Evolutionary conservation across 1,140 invertebrate species (phyloP), one percentile per base, ranked within the genome.

Genomic region (Diorhabda carinulata): DNA sequence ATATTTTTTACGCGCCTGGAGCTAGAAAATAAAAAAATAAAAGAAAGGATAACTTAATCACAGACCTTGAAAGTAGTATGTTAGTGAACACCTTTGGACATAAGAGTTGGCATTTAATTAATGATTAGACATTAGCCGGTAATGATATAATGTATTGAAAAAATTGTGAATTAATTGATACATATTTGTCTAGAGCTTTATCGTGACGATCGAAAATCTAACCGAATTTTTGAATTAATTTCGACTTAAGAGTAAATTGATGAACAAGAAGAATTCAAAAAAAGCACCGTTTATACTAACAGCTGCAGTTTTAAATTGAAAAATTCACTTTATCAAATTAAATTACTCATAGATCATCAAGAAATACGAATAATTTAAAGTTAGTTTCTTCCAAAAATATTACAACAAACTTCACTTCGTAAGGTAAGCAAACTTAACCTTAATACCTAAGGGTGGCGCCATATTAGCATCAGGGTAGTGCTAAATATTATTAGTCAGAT

Each of bases 1-100:
- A 52, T 52, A 8, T 52, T 52, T 52, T 52, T 52, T 8, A 52
- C 47, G 47, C n/a, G 47, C 47, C 47, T n/a, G 47, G 2, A 52
- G 47, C 47, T 52, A 52, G 47, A 4, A 52, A 52, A 52, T 8
- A 52, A 52, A 8, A 52, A 52, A 52, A 52, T 6, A 52, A 52
- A 52, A n/a, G 47, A 52, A 8, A 52, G 47, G 47, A 52, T 52
- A 52, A 52, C 47, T 52, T 52, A 52, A 52, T 52, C 47, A 52
- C 47, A 52, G n/a, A 52, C 47, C 47, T 52, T 52, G 47, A 52
- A 52, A 52, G 47, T 52, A 52, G 47, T n/a, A 52, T 52, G 47
- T 52, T 52, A 52, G 47, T n/a, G 25, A 52, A 52, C 47, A 52
- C 47, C 47, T 52, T 8, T 8, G 47, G n/a, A 52, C 47, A 52